phyloP scores from a whole-genome alignment of 1,140 invertebrate genomes.

The Leptonema lineaticorne region DNA sequence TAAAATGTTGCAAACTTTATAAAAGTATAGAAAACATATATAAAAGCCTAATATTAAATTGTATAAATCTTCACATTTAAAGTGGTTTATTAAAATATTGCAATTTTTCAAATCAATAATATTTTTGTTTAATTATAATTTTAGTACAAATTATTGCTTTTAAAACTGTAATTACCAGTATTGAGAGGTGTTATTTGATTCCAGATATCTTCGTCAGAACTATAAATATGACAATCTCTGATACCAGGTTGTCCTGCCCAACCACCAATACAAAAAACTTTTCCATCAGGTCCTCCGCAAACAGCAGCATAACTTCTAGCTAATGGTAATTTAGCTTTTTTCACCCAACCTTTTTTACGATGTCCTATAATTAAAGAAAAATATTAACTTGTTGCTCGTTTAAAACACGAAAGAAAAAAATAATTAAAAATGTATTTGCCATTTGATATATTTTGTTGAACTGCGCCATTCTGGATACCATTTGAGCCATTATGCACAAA shows the following conservation, averaged over 20 bases:
- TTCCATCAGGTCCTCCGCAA: slow-evolving; percentile 58
- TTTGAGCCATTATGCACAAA: background rate
- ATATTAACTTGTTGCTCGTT: background rate
- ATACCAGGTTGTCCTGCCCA: slow-evolving; percentile 73
- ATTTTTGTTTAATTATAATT: background rate
- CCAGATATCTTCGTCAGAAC: slow-evolving; percentile 66
- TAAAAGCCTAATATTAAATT: background rate
- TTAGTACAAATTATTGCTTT: background rate
- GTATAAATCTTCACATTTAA: background rate
- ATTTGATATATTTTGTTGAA: background rate
- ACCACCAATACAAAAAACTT: slow-evolving; percentile 74
- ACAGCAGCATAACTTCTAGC: slow-evolving; percentile 73
- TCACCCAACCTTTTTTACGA: slow-evolving; percentile 61
- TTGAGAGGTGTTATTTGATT: slow-evolving; percentile 65
- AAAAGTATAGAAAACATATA: background rate
- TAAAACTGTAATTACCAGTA: slow-evolving; percentile 54
- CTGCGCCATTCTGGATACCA: slow-evolving; percentile 1
- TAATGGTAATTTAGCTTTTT: slow-evolving; percentile 62
- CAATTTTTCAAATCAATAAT: background rate
- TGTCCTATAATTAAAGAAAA: too few species aligned
- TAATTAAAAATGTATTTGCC: background rate
- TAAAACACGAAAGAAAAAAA: background rate
- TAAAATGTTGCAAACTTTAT: background rate
- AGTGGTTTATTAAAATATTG: background rate
- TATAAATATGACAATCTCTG: slow-evolving; percentile 73